Evolutionary conservation across 2,888 invertebrate genomes (phyloP).

Genomic region (Actias luna): DNA sequence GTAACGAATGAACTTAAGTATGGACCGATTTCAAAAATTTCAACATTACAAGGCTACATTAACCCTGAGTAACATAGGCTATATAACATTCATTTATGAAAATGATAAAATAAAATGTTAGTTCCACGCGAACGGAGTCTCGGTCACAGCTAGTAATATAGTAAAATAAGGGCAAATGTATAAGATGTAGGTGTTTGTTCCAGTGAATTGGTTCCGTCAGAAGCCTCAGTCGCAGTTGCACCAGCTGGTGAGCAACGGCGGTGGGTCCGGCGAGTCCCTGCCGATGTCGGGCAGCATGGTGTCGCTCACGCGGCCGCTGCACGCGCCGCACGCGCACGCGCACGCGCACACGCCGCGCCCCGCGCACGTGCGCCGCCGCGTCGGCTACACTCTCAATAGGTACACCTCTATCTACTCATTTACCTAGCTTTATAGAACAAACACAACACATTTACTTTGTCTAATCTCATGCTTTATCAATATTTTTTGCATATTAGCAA

Average conservation of each 20-base stretch:
- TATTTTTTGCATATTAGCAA: no score
- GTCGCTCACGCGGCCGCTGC: conserved; percentile 74
- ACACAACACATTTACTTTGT: not conserved
- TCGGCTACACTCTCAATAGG: conserved; percentile 72
- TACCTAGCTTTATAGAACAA: no score
- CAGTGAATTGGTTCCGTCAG: conserved; percentile 84
- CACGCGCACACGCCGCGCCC: conserved; percentile 58
- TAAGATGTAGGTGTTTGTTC: conserved; percentile 10
- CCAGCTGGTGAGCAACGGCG: conserved; percentile 72
- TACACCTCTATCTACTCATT: conserved; percentile 22
- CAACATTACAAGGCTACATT: no score
- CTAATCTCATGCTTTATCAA: no score
- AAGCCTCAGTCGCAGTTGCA: conserved; percentile 73
- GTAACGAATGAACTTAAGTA: no score
- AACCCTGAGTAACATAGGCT: no score
- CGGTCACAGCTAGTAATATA: no score
- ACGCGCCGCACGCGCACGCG: conserved; percentile 36
- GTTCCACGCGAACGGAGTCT: no score
- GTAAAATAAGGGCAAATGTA: no score
- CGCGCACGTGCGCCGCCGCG: conserved; percentile 63
- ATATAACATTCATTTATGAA: no score
- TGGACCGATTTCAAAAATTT: no score
- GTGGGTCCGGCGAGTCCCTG: conserved; percentile 75
- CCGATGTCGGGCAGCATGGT: conserved; percentile 81
- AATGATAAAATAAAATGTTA: no score